phyloP scores from a whole-genome alignment of 92 coral and sea anemone genomes.

The Umimayanthus chanpuru region DNA sequence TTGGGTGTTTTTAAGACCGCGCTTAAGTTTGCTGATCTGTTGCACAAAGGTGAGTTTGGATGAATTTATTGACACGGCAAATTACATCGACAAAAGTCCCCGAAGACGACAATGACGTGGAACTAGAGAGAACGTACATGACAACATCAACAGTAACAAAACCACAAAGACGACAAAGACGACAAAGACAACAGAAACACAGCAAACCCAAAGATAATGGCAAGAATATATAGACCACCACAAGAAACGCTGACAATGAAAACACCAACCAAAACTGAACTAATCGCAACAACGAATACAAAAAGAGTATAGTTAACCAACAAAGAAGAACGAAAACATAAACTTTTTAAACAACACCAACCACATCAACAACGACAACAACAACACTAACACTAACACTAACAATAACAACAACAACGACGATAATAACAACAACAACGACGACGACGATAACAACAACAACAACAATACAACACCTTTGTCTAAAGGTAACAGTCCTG shows the following conservation, averaged over 20 bases:
- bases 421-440: background rate
- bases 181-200: background rate
- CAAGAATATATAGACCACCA: background rate
- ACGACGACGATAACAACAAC: background rate
- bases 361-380: background rate
- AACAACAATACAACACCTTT: background rate
- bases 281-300: background rate
- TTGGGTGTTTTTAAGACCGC: slow-evolving; percentile 18
- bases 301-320: too few relatives aligned
- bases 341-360: background rate
- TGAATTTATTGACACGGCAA: background rate
- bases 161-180: too few relatives aligned
- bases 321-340: background rate
- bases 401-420: background rate
- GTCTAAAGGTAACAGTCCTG: background rate
- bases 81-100: background rate
- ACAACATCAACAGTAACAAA: background rate
- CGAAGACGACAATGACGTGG: background rate
- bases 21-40: slow-evolving; percentile 28
- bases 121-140: background rate
- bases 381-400: background rate
- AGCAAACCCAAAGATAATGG: background rate
- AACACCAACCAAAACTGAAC: background rate
- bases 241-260: background rate
- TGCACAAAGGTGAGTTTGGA: slow-evolving; percentile 29